These are phyloP conservation scores for Tenthredo livida DNA, from an alignment of 2,888 invertebrate species.

Conservation along the genomic window DNA sequence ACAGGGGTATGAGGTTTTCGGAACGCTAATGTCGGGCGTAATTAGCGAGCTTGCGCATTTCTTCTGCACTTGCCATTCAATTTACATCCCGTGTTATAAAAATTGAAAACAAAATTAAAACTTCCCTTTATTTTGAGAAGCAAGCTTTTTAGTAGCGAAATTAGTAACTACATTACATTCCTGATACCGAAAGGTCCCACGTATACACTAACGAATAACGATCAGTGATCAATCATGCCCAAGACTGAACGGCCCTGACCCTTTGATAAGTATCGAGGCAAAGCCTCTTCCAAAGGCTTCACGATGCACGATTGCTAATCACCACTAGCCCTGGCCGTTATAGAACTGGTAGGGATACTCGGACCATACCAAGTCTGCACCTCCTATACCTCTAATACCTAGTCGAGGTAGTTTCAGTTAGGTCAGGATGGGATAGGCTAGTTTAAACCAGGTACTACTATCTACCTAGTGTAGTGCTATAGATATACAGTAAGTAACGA, in stretches of 20 bases:
- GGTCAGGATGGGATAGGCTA: neutral
- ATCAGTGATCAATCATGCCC: constrained; percentile 25
- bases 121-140: too few species aligned
- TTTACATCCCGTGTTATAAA: neutral
- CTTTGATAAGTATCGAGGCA: constrained; percentile 17
- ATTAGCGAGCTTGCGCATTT: constrained; percentile 13
- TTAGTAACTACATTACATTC: too few species aligned
- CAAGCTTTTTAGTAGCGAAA: too few species aligned
- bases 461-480: neutral
- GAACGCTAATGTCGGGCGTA: neutral
- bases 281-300: constrained; percentile 36
- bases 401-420: neutral
- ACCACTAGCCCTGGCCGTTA: constrained; percentile 17
- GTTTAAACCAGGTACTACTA: neutral
- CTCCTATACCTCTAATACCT: neutral
- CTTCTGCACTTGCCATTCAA: neutral
- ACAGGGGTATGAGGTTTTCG: neutral
- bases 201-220: neutral
- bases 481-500: neutral
- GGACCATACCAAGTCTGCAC: neutral
- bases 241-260: constrained; percentile 26
- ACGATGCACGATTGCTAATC: constrained; percentile 35
- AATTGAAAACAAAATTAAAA: neutral
- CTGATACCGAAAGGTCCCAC: neutral
- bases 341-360: neutral